Evolutionary conservation across 2,113 vertebrate species (phyloP), one percentile per base, ranked within the genome.

Genomic region (Scartelaos histophorus): DNA sequence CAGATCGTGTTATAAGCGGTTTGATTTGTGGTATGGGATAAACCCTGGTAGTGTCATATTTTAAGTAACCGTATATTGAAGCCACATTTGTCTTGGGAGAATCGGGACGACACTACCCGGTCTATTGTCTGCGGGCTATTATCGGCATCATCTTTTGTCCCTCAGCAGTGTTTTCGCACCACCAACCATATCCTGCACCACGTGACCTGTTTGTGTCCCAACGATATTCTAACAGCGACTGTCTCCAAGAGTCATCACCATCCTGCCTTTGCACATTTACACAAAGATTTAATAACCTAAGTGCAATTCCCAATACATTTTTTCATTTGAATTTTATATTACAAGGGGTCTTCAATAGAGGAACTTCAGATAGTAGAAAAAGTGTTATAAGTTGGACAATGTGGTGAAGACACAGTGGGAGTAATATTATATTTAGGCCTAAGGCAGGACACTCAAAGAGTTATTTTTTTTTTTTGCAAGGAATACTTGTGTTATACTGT

Each of bases 91-190:
- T 16, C 51, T 35, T 70, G 17, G 56, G 64, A 65, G 79, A n/a
- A 75, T 74, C 74, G 60, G 47, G 66, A 56, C 46, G 78, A 76
- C 73, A 84, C 25, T 73, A 74, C 79, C 0, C 66, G 22, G 38
- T 15, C 24, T 16, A 66, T 68, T 80, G 74, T 84, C 49, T 60
- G 34, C 21, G 70, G 49, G 58, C 2, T 84, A 73, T 81, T 35
- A 82, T 84, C 74, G 68, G 70, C 81, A 71, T 64, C 54, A 19
- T 80, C 71, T 78, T 83, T 84, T 84, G 74, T 87, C 72, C 73
- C 71, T 9, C 61, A 73, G 60, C 69, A 24, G 67, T 53, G 46
- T 75, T 15, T 66, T 67, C 24, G 19, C 13, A 13, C 34, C 22
- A 12, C 19, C 12, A 22, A 12, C n/a, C 34, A 47, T 19, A 21